Percentiles rank a stretch among this genome's conserved stretches.
Conservation (phyloP, 2,113 vertebrate genomes). For the Esox niger region DNA sequence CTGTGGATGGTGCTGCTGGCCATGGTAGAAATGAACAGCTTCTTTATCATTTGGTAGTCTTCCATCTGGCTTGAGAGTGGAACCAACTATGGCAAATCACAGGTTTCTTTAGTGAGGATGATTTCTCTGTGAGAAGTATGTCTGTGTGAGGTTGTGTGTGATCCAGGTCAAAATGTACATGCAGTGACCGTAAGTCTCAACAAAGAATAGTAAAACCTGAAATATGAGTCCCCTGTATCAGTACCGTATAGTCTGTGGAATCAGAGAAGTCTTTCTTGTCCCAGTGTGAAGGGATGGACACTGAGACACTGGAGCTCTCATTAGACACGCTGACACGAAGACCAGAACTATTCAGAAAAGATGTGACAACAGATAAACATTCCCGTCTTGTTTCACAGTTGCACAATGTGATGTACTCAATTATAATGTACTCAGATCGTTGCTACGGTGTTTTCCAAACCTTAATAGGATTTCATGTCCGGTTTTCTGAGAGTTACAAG, state of each 20-base stretch:
- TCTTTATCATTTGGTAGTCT: slow-evolving; percentile 64
- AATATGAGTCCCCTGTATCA: no score
- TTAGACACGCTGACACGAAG: slow-evolving; percentile 26
- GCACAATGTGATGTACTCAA: background rate
- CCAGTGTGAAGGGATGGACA: slow-evolving; percentile 80
- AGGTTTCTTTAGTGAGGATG: no score
- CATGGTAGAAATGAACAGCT: slow-evolving; percentile 77
- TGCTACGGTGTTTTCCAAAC: no score
- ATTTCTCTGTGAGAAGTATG: no score
- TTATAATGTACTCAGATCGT: no score
- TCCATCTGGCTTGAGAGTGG: slow-evolving; percentile 37
- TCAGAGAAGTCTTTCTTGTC: slow-evolving; percentile 76
- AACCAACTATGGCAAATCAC: slow-evolving; percentile 68
- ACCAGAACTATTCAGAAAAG: background rate
- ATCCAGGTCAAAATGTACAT: no score
- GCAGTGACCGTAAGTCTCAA: no score
- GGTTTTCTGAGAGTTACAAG: no score
- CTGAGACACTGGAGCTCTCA: slow-evolving; percentile 38
- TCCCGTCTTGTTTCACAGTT: background rate
- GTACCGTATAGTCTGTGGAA: slow-evolving; percentile 59
- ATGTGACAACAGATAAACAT: no score
- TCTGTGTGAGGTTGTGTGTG: no score
- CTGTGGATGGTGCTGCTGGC: slow-evolving; percentile 62
- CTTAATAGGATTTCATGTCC: no score
- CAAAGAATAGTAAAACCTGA: no score